Percentiles rank a stretch among this genome's conserved stretches.
These are phyloP conservation scores for Lycodopsis pacificus DNA, from an alignment of 2,797 vertebrate species.

Conservation along the genomic window DNA sequence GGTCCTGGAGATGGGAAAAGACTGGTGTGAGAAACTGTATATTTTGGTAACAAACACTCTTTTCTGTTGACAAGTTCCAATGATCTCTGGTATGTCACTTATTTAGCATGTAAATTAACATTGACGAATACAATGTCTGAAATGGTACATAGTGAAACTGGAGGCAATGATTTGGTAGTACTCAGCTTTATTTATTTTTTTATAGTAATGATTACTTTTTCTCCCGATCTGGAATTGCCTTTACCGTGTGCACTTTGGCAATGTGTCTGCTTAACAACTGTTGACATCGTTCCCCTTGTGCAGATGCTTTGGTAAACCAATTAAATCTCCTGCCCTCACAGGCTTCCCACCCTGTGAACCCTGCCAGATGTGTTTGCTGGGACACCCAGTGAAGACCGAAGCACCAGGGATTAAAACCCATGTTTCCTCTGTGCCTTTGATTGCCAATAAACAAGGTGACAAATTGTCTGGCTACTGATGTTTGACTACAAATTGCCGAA, in stretches of 20 bases:
- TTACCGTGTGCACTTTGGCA: background rate
- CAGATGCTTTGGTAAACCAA: background rate
- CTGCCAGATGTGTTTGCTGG: background rate
- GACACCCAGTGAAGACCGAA: background rate
- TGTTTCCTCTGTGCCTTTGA: background rate
- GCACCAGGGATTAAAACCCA: background rate
- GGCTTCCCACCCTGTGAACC: background rate
- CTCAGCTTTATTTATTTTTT: background rate
- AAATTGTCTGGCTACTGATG: background rate
- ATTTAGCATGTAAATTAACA: background rate
- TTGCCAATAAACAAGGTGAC: constrained; percentile 10
- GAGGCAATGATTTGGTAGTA: too few species aligned
- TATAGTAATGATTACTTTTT: background rate
- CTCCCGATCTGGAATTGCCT: background rate
- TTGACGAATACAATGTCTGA: background rate
- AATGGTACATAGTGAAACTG: background rate
- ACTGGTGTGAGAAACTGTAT: background rate
- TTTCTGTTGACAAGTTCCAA: background rate
- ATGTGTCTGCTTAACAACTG: background rate
- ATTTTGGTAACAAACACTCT: background rate
- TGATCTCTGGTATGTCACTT: background rate
- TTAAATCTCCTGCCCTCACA: background rate
- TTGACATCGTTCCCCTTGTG: background rate
- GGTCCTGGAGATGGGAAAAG: constrained; percentile 84
- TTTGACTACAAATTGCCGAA: background rate